A percentile compares a stretch with the other conserved stretches of the same genome.
Evolutionary conservation across 2,113 vertebrate species (phyloP).

Genomic region (Theropithecus gelada): DNA sequence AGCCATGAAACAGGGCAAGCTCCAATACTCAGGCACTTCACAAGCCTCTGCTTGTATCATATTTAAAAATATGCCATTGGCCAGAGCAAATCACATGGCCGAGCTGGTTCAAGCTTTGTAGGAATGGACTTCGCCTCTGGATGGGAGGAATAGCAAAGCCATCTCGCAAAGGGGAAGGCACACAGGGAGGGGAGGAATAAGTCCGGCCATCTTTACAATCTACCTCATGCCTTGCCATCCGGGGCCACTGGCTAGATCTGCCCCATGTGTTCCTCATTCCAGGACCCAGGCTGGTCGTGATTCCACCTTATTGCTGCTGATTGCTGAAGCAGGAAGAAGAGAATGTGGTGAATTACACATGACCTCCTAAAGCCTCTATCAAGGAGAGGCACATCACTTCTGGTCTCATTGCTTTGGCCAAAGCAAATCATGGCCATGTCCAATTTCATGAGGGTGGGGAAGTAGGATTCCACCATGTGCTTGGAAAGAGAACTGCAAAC

Average conservation of each 20-base stretch:
- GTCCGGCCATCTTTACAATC: accelerated
- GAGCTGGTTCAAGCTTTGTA: not conserved
- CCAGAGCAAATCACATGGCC: not conserved
- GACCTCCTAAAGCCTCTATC: not conserved
- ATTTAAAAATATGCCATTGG: not conserved
- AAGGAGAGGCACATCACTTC: not conserved
- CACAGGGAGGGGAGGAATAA: not conserved
- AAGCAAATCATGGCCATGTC: not conserved
- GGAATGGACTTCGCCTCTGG: not conserved
- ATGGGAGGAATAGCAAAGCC: not conserved
- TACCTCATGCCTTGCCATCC: accelerated
- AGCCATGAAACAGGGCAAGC: not conserved
- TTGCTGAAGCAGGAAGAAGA: not conserved
- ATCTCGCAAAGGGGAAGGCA: accelerated
- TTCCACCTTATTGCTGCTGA: not conserved
- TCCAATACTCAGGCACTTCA: not conserved
- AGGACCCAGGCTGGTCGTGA: accelerated
- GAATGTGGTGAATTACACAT: not conserved
- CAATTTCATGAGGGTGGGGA: not conserved
- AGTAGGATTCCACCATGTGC: not conserved
- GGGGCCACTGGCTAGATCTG: not conserved
- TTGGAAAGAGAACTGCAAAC: not conserved
- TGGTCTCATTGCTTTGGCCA: not conserved
- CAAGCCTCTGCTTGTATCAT: not conserved
- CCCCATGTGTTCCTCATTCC: not conserved